These are phyloP conservation scores for Rhombomys opimus DNA, from an alignment of 2,113 vertebrate genomes.

Conservation along the genomic window DNA sequence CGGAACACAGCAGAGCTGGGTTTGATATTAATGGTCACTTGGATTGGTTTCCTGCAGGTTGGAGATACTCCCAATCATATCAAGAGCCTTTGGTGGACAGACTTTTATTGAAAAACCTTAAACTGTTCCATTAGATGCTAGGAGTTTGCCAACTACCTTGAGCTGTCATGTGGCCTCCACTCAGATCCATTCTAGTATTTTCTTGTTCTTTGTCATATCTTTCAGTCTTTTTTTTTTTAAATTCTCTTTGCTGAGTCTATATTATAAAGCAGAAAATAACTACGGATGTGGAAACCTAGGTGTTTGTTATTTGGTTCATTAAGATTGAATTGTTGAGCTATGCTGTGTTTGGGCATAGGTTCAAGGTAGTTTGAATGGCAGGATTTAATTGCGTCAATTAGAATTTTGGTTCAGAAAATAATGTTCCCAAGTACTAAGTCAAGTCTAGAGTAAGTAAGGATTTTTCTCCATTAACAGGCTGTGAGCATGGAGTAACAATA, in stretches of 20 bases:
- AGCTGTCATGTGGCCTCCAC: background rate
- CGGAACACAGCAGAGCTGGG: background rate
- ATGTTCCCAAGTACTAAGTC: background rate
- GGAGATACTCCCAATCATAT: background rate
- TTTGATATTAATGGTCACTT: background rate
- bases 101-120: slow-evolving; percentile 22
- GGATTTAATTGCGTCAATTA: background rate
- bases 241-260: background rate
- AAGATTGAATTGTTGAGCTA: background rate
- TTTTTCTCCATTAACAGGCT: background rate
- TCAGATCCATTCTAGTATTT: background rate
- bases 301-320: background rate
- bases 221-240: background rate
- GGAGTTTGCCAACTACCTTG: background rate
- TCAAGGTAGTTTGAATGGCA: slow-evolving; percentile 31
- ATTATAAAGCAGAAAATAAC: slow-evolving; percentile 1
- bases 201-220: background rate
- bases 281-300: background rate
- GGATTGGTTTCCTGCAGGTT: background rate
- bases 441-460: background rate
- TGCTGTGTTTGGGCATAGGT: background rate
- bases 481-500: background rate
- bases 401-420: background rate
- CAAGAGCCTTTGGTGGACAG: background rate
- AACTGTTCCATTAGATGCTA: background rate